Evolutionary conservation across 2,888 invertebrate species (phyloP), one percentile per base, ranked within the genome.

Genomic region (Balanococcus diminutus): DNA sequence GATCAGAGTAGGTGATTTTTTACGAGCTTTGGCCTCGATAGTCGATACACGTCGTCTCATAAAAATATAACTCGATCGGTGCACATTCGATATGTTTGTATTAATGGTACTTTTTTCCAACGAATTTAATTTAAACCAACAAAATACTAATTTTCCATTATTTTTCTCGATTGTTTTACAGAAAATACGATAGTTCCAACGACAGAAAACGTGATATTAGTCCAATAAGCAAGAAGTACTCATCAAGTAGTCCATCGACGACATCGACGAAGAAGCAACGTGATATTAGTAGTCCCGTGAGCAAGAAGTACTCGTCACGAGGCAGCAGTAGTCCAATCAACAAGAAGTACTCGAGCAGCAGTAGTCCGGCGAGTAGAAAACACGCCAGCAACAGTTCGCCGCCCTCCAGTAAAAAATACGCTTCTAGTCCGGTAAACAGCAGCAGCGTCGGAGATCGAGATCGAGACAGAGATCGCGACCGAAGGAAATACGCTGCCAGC

Each of bases 151-250:
- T 56, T 72, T 51, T 72, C 16, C 16, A 9, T 56, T 11, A 6
- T 67, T 28, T 25, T 25, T 67, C 14, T 25, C n/a, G n/a, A 1
- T 8, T 1, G 0, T 67, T 72, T 32, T n/a, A 16, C 75, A 79
- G 75, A 22, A 79, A 79, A 79, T 79, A 79, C 36, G 75, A 79
- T 36, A 79, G 75, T 36, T 36, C 75, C 1, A 79, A 36, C 9
- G 75, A 79, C n/a, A n/a, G 36, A 22, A 79, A 79, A 79, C 75
- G 75, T 79, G 75, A 79, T 79, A 79, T 79, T 36, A 79, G 75
- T 79, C 75, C 75, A 19, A 3, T 36, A 36, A 79, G 75, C 36
- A 79, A 36, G 11, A 79, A 79, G 36, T 79, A 79, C 36, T 79
- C 75, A 36, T 28, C 67, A 22, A 56, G 56, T 28, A 67, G 67